These are phyloP conservation scores for Drosophila mayaguana DNA, from an alignment of 2,888 invertebrate genomes.

Conservation along the genomic window DNA sequence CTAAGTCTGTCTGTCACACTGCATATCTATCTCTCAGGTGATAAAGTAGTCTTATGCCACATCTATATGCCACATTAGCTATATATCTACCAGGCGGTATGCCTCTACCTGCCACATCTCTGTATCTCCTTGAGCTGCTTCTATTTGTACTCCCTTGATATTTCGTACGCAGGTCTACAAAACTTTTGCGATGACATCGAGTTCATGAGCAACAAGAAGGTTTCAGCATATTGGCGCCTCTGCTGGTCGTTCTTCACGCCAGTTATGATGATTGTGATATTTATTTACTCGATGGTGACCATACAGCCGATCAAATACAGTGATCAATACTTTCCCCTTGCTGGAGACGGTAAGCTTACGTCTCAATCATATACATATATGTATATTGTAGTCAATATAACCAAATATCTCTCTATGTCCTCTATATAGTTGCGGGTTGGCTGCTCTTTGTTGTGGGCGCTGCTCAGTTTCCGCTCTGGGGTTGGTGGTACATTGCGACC, in stretches of 20 bases:
- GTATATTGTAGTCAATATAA: neutral
- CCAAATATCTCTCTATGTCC: neutral
- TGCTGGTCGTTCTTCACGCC: constrained; percentile 92
- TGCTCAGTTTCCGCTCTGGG: constrained; percentile 86
- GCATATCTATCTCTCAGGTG: neutral
- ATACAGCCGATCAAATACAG: constrained; percentile 88
- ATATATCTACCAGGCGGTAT: neutral
- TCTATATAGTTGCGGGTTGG: constrained; percentile 86
- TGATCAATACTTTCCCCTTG: constrained; percentile 86
- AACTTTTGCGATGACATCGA: constrained; percentile 90
- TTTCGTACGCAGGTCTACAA: constrained; percentile 85
- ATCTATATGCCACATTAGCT: too few relatives aligned
- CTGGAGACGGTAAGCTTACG: constrained; percentile 86
- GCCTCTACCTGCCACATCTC: neutral
- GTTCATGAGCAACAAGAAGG: constrained; percentile 90
- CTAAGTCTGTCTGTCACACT: neutral
- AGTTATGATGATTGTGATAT: constrained; percentile 88
- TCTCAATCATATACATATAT: neutral
- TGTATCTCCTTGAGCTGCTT: too few relatives aligned
- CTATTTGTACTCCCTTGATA: too few relatives aligned
- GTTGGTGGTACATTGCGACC: constrained; percentile 70
- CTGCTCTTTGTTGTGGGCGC: constrained; percentile 85
- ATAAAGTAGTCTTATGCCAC: neutral
- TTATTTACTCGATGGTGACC: constrained; percentile 89
- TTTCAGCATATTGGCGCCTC: constrained; percentile 90